phyloP scores from a whole-genome alignment of 2,888 invertebrate species.

The Callosobruchus maculatus region DNA sequence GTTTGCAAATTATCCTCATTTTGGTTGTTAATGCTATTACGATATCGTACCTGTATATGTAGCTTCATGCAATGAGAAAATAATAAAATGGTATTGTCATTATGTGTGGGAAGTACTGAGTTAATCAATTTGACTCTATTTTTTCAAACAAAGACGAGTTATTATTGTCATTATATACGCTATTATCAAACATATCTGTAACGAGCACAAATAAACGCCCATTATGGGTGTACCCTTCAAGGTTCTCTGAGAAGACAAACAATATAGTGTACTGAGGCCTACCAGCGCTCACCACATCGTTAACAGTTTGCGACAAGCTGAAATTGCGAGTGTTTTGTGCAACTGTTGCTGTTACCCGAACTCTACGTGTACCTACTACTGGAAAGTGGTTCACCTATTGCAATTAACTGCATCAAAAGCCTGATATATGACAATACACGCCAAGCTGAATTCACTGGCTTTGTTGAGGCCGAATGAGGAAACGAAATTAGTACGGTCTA shows the following conservation, averaged over 20 bases:
- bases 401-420: background rate
- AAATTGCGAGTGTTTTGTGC: background rate
- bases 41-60: no score
- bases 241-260: background rate
- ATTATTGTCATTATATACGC: no score
- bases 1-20: no score
- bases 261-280: background rate
- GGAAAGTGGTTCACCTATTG: background rate
- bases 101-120: no score
- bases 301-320: background rate
- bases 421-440: background rate
- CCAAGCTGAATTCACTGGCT: background rate
- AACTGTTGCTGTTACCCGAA: background rate
- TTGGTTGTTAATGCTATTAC: no score
- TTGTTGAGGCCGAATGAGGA: background rate
- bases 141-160: no score
- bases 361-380: background rate
- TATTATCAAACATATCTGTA: no score
- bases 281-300: background rate
- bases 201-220: background rate
- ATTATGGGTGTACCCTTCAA: background rate
- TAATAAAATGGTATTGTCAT: no score
- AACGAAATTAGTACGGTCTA: background rate
- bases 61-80: no score
- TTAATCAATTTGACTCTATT: no score